Evolutionary conservation across 2,888 invertebrate genomes (phyloP).

Genomic region (Aleiodes testaceus): DNA sequence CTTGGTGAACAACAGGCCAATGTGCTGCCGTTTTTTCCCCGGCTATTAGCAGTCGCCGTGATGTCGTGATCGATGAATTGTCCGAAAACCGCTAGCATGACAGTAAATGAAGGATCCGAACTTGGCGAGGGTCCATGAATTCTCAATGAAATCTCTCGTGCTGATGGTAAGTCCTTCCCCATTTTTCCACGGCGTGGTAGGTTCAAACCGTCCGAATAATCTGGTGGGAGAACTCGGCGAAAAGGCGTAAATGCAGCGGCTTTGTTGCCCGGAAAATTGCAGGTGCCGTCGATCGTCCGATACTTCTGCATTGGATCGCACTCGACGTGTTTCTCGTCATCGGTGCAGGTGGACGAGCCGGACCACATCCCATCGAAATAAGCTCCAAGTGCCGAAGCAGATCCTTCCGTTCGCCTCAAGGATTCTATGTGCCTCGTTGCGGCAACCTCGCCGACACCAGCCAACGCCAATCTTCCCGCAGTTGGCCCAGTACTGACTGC

Average conservation of each 20-base stretch:
- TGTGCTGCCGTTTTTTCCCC: slow-evolving; percentile 81
- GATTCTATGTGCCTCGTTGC: slow-evolving; percentile 77
- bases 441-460: slow-evolving; percentile 81
- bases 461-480: slow-evolving; percentile 78
- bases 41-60: slow-evolving; percentile 86
- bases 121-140: slow-evolving; percentile 84
- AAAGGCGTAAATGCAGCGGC: slow-evolving; percentile 86
- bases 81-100: slow-evolving; percentile 91
- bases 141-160: slow-evolving; percentile 81
- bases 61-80: slow-evolving; percentile 93
- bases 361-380: slow-evolving; percentile 64
- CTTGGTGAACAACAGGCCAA: slow-evolving; percentile 80
- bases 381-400: slow-evolving; percentile 59
- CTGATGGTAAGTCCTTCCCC: slow-evolving; percentile 80
- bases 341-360: slow-evolving; percentile 54
- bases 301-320: slow-evolving; percentile 74
- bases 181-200: slow-evolving; percentile 77
- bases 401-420: slow-evolving; percentile 55
- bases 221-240: slow-evolving; percentile 81
- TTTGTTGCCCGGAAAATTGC: slow-evolving; percentile 82
- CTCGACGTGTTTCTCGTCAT: not conserved
- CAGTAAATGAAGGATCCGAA: slow-evolving; percentile 84
- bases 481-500: slow-evolving; percentile 79
- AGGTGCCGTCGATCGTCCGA: slow-evolving; percentile 82
- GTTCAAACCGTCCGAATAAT: slow-evolving; percentile 83